Conservation (phyloP, 2,113 vertebrate genomes). For the Ploceus nigricollis region DNA sequence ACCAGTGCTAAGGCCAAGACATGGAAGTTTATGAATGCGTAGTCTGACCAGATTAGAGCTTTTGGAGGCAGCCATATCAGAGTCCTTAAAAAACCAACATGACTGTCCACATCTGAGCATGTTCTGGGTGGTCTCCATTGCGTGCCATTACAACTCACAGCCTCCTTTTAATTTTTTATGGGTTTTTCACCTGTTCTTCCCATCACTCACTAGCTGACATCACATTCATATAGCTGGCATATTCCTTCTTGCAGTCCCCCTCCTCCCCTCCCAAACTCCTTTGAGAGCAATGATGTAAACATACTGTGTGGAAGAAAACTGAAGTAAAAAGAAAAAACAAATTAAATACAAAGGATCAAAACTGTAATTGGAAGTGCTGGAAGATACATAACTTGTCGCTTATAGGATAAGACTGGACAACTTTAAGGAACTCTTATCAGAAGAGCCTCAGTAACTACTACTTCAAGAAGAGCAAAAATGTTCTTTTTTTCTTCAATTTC, state of each 20-base stretch:
- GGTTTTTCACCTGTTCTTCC: background rate
- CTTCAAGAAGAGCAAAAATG: background rate
- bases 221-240: background rate
- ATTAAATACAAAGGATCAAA: background rate
- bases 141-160: background rate
- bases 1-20: background rate
- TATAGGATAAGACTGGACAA: background rate
- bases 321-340: background rate
- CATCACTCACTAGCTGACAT: background rate
- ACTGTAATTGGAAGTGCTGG: background rate
- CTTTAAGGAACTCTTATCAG: background rate
- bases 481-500: background rate
- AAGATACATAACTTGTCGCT: background rate
- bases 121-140: rapidly evolving
- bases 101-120: background rate
- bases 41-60: background rate
- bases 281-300: background rate
- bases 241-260: background rate
- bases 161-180: background rate
- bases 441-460: background rate
- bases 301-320: background rate
- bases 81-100: background rate
- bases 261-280: background rate
- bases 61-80: background rate
- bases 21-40: background rate